Conservation (phyloP, 2,797 vertebrate genomes). For the Cuculus canorus region DNA sequence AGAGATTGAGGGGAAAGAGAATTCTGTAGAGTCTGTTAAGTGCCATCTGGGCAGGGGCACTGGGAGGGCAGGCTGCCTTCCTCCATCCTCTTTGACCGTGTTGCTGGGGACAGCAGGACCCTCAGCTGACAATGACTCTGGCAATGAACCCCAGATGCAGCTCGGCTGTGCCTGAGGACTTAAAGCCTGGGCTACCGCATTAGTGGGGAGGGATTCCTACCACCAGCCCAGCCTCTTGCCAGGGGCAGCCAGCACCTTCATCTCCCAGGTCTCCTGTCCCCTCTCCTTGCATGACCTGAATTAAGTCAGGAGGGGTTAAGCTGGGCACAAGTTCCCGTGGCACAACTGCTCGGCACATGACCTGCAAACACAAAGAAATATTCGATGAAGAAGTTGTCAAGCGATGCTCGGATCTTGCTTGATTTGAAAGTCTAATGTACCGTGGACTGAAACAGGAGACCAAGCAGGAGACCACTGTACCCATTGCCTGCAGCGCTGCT, state of each 20-base stretch:
- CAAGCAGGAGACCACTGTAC: neutral
- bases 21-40: neutral
- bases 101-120: neutral
- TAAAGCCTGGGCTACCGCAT: neutral
- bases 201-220: neutral
- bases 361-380: too few species aligned
- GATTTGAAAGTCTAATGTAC: neutral
- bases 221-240: rapidly evolving
- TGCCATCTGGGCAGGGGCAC: neutral
- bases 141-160: neutral
- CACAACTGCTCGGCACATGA: rapidly evolving
- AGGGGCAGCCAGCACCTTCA: neutral
- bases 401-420: rapidly evolving
- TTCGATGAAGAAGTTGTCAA: neutral
- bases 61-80: neutral
- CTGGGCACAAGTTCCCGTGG: neutral
- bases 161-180: neutral
- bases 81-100: rapidly evolving
- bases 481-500: neutral
- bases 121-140: neutral
- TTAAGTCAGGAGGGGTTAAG: neutral
- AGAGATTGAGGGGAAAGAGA: neutral
- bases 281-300: neutral
- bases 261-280: neutral
- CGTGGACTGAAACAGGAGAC: too few species aligned